These are phyloP conservation scores for Lacerta viridis DNA, from an alignment of 2,797 vertebrate genomes.

Conservation along the genomic window DNA sequence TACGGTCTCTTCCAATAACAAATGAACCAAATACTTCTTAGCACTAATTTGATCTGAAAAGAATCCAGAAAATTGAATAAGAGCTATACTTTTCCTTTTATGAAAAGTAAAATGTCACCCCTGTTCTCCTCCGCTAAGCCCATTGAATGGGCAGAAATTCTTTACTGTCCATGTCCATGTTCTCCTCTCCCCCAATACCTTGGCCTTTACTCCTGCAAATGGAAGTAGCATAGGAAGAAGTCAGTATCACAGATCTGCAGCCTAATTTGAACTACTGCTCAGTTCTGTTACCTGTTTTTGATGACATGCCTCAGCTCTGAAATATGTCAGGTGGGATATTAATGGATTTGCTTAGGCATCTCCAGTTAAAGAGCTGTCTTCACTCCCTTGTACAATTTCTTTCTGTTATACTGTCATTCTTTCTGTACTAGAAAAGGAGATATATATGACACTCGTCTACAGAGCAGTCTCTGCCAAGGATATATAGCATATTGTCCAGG, in stretches of 20 bases:
- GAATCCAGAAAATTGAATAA: constrained; percentile 61
- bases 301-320: background rate
- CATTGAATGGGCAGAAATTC: background rate
- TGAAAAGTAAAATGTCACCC: constrained; percentile 24
- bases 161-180: background rate
- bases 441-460: background rate
- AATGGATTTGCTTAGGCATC: background rate
- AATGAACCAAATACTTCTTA: constrained; percentile 77
- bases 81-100: constrained; percentile 55
- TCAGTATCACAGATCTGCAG: background rate
- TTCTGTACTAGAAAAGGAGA: background rate
- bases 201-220: background rate
- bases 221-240: background rate
- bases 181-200: background rate
- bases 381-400: background rate
- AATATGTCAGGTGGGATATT: background rate
- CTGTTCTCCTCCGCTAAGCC: background rate
- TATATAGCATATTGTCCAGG: background rate
- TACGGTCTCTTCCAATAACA: constrained; percentile 78
- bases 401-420: background rate
- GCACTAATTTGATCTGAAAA: constrained; percentile 74
- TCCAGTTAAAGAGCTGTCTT: background rate
- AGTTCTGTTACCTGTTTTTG: background rate
- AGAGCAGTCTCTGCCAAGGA: background rate
- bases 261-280: background rate